A percentile compares a stretch with the other conserved stretches of the same genome.
phyloP scores from a whole-genome alignment of 2,797 vertebrate genomes.

The Odontamblyopus lacepedii region DNA sequence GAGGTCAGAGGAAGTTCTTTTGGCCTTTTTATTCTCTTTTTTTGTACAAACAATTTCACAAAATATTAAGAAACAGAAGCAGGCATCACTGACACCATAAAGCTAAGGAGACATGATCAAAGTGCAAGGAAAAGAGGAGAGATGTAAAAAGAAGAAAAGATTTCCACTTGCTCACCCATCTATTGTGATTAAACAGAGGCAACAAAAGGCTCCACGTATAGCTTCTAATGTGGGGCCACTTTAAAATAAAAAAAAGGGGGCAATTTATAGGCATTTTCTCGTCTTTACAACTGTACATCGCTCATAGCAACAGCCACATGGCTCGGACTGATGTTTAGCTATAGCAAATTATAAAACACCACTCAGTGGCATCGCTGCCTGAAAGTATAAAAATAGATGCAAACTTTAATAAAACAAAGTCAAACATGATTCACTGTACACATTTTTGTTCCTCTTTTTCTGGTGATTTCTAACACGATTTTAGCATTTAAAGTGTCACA shows the following conservation, averaged over 20 bases:
- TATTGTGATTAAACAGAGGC: constrained; percentile 4
- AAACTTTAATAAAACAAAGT: constrained; percentile 69
- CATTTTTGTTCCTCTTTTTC: constrained; percentile 32
- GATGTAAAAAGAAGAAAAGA: constrained; percentile 25
- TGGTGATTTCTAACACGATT: constrained; percentile 10
- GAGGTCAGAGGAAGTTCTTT: constrained; percentile 37
- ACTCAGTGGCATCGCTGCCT: constrained; percentile 4
- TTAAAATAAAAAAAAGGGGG: constrained; percentile 1
- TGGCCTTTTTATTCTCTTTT: constrained; percentile 66
- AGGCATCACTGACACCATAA: constrained; percentile 66
- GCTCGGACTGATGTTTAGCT: background rate
- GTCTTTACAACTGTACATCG: constrained; percentile 2
- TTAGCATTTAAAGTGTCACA: constrained; percentile 1
- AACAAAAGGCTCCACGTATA: background rate
- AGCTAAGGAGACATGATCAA: constrained; percentile 67
- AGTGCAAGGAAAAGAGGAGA: constrained; percentile 52
- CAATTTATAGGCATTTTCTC: background rate
- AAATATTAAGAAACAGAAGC: constrained; percentile 72
- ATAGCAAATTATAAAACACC: background rate
- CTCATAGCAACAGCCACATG: constrained; percentile 13
- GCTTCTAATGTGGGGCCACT: background rate
- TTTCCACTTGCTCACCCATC: constrained; percentile 19
- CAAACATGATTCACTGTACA: constrained; percentile 46
- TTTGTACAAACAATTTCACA: constrained; percentile 80
- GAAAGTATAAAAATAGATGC: constrained; percentile 75